Base-by-base conservation (phyloP, 2,888 invertebrate genomes). In the Brachypterus glaber region DNA sequence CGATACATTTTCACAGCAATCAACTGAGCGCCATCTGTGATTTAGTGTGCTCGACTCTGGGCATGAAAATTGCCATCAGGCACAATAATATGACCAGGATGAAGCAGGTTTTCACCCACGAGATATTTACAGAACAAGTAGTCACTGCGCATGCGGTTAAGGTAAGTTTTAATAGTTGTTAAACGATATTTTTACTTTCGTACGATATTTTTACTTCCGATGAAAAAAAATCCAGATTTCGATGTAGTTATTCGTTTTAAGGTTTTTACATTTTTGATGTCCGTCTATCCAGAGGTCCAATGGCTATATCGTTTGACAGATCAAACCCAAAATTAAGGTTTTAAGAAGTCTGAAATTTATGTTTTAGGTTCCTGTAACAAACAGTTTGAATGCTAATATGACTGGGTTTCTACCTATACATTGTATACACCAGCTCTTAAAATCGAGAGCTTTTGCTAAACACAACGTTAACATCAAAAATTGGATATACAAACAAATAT, bases 61-160 rank as follows among this genome's bases (percentile, higher is more conserved):
- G 93, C 16, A 93, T 97, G 91, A 91, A 95, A 60, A 85, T 92
- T 42, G 82, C 85, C 0, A 84, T 86, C 30, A 69, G 91, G 17
- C 83, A 87, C 8, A 91, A 89, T 55, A 89, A 87, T 52, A 79
- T 91, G 50, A 83, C 83, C 1, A 73, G 88, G 37, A 87, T 92
- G 68, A 92, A 91, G 60, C 86, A 87, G 57, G 85, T 96, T 18
- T 96, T 97, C 59, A 93, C 89, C 0, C 91, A 92, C 57, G 95
- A 96, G 62, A 87, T 97, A 48, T 96, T 96, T 59, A 93, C 93
- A 0, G 96, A 96, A 64, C 92, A 95, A 73, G 89, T 91, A 24
- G 92, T 96, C 0, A 91, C 96, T 3, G 79, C 90, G 0, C 93
- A 95, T 66, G 96, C 96, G 0, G 90, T 95, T 0, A 89, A 91